Base-by-base conservation (phyloP, 2,113 vertebrate genomes). In the Elephantulus edwardii region DNA sequence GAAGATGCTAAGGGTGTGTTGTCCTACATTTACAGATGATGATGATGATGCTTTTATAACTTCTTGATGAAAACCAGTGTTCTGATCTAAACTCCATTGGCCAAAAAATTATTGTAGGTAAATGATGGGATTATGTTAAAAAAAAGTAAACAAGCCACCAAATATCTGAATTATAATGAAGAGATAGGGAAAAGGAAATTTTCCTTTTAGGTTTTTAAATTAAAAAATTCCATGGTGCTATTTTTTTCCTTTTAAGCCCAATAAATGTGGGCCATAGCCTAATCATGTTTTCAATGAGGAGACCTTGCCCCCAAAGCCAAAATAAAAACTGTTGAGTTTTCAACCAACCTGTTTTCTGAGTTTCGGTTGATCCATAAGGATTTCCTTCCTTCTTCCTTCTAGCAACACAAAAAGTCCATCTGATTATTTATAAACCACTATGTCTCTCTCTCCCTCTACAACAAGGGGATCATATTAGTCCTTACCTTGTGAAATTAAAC, bases 371-470 rank as follows among this genome's bases (percentile, higher is more conserved):
- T 87, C 97, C 97, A 1, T 97, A 98, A 1, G 96, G 88, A 95
- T 97, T 96, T 93, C 97, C 98, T 96, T 98, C 98, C 83, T 96
- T 97, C 96, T 98, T 98, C 97, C 95, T 98, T 96, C 98, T 99
- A 93, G 0, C 0, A 93, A 90, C 88, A 97, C 56, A 97, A 91
- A 90, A 90, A 83, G 42, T 70, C 9, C 85, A 40, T 54, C 40
- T 93, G 60, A 93, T 48, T 78, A 64, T 33, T 40, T 40, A n/a
- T 7, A 77, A 92, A 40, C 2, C 62, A 81, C 42, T n/a, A 42
- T 66, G 28, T 74, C 46, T 64, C 46, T 66, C 13, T 68, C 46
- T 66, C 46, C n/a, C 33, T 74, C 5, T 7, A 42, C 6, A 81
- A 85, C 38, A 33, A 8, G 2, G 58, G 19, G 24, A 52, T 52